These are phyloP conservation scores for Kryptolebias ocellatus DNA, from an alignment of 2,797 vertebrate species.

Conservation along the genomic window DNA sequence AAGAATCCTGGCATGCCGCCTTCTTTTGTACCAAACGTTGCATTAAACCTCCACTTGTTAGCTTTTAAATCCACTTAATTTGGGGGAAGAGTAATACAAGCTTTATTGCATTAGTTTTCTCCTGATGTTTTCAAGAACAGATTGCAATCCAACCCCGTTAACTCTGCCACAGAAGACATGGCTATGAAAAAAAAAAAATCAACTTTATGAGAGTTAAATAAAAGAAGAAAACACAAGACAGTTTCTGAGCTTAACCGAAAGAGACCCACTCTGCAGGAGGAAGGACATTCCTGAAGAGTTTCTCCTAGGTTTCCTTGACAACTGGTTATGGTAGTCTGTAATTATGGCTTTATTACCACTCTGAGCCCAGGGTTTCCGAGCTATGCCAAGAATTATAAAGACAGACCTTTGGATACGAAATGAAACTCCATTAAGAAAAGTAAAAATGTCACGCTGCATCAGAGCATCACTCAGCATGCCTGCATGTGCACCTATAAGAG, in stretches of 20 bases:
- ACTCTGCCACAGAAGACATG: not conserved
- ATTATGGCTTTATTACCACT: slow-evolving; percentile 76
- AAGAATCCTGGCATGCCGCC: not conserved
- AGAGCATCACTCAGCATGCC: no score
- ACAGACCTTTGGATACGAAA: slow-evolving; percentile 33
- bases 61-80: not conserved
- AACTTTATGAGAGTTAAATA: slow-evolving; percentile 35
- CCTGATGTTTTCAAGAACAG: not conserved
- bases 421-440: slow-evolving; percentile 6
- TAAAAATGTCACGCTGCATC: not conserved
- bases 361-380: slow-evolving; percentile 60
- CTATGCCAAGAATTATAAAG: slow-evolving; percentile 51
- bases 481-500: no score
- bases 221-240: slow-evolving; percentile 25
- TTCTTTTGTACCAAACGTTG: slow-evolving; percentile 3
- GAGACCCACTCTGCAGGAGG: slow-evolving; percentile 46
- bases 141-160: not conserved
- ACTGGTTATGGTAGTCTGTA: slow-evolving; percentile 72
- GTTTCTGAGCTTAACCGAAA: slow-evolving; percentile 32
- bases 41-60: not conserved
- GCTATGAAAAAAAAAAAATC: not conserved
- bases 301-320: slow-evolving; percentile 81
- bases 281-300: slow-evolving; percentile 77
- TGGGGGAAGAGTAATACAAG: not conserved
- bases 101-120: not conserved